Evolutionary conservation across 1,140 invertebrate genomes (phyloP).

Genomic region (Zaprionus africanus): DNA sequence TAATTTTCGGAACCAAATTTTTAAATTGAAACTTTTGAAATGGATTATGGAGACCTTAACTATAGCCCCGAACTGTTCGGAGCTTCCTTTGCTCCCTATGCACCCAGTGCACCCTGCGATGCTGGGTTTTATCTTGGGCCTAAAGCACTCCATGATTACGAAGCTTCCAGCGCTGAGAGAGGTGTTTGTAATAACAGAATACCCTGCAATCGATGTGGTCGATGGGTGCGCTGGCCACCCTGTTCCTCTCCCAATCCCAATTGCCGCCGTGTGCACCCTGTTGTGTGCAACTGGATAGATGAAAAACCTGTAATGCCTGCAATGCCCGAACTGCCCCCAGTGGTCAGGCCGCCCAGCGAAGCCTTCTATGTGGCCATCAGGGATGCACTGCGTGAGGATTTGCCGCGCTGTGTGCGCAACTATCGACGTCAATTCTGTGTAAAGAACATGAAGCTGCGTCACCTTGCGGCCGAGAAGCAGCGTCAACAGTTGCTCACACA

Average conservation of each 20-base stretch:
- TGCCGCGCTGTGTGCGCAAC: slow-evolving; percentile 16
- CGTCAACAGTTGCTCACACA: slow-evolving; percentile 1
- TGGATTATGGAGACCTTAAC: not conserved
- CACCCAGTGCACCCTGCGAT: not conserved
- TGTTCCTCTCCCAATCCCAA: not conserved
- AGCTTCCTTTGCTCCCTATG: not conserved
- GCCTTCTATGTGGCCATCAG: slow-evolving; percentile 37
- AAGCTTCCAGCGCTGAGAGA: not conserved
- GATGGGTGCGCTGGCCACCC: not conserved
- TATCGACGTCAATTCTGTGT: not conserved
- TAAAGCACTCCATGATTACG: too few species aligned
- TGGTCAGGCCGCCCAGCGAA: not conserved
- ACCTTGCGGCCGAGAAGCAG: slow-evolving; percentile 22
- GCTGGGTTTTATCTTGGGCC: too few species aligned
- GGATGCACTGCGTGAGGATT: slow-evolving; percentile 17
- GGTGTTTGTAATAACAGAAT: not conserved
- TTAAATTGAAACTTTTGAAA: not conserved
- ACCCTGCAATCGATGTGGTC: not conserved
- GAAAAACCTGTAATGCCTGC: not conserved
- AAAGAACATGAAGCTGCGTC: not conserved
- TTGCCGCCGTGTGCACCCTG: too few species aligned
- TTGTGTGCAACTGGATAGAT: not conserved
- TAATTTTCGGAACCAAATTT: slow-evolving; percentile 10
- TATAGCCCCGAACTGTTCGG: not conserved
- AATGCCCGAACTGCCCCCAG: not conserved